phyloP scores from a whole-genome alignment of 2,797 vertebrate species.

The Pseudochaenichthys georgianus region DNA sequence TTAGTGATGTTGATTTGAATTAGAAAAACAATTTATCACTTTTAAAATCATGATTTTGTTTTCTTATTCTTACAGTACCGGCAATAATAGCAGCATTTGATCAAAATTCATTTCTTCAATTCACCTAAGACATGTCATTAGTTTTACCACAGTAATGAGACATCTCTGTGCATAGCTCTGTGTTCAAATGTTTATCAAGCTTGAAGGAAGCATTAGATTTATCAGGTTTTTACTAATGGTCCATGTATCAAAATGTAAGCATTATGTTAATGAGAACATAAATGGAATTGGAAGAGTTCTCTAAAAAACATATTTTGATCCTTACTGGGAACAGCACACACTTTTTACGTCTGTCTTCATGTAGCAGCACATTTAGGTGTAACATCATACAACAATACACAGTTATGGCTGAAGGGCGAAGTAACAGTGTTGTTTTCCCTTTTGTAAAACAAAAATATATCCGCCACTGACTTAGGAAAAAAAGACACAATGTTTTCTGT shows the following conservation, averaged over 20 bases:
- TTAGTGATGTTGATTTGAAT: slow-evolving; percentile 3
- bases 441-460: slow-evolving; percentile 1
- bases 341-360: slow-evolving; percentile 1
- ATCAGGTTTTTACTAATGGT: background rate
- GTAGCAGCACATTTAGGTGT: background rate
- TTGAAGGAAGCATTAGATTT: background rate
- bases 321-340: background rate
- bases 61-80: slow-evolving; percentile 48
- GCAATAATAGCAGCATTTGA: slow-evolving; percentile 65
- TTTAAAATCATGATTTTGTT: slow-evolving; percentile 8
- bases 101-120: slow-evolving; percentile 38
- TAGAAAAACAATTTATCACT: slow-evolving; percentile 32
- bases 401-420: slow-evolving; percentile 30
- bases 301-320: background rate
- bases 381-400: background rate
- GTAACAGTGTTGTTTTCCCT: slow-evolving; percentile 4
- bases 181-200: background rate
- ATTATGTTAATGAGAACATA: slow-evolving; percentile 12
- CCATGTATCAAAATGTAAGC: background rate
- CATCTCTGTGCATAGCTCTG: background rate
- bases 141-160: slow-evolving; percentile 10
- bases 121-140: background rate
- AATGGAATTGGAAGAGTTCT: background rate
- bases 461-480: background rate
- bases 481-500: background rate